phyloP scores from a whole-genome alignment of 2,113 vertebrate genomes.

The Macquaria ambigua region DNA sequence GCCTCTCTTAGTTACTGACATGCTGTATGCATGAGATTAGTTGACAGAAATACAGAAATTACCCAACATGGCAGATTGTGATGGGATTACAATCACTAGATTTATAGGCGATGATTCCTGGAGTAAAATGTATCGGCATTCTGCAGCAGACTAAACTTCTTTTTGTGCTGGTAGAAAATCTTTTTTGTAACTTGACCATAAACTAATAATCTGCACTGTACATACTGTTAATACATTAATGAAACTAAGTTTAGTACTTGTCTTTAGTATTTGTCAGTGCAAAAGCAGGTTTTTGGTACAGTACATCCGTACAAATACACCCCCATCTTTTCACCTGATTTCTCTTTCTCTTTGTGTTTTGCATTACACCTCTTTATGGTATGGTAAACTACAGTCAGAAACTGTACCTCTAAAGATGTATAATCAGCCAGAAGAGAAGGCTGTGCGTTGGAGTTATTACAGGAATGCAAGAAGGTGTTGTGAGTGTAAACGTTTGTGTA shows the following conservation, averaged over 20 bases:
- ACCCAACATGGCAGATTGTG: not conserved
- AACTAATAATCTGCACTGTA: not conserved
- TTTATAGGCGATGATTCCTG: not conserved
- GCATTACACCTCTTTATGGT: not conserved
- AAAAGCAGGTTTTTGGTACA: too few species aligned
- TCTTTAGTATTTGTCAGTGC: not conserved
- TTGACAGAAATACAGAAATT: not conserved
- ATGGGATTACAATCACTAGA: not conserved
- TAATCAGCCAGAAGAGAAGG: not conserved
- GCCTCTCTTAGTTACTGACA: not conserved
- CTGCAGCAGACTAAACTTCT: not conserved
- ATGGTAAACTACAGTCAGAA: not conserved
- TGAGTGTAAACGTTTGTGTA: conserved; percentile 10
- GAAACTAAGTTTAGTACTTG: not conserved
- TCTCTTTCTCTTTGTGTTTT: not conserved
- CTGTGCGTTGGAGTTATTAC: not conserved
- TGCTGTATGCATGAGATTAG: not conserved
- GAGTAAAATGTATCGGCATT: not conserved
- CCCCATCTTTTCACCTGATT: not conserved
- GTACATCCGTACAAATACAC: not conserved
- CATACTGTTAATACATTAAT: not conserved
- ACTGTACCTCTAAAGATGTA: not conserved
- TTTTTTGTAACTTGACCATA: not conserved
- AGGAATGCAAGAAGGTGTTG: conserved; percentile 42
- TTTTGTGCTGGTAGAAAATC: not conserved